Conservation (phyloP, 1,140 invertebrate genomes). For the Conus ventricosus region DNA sequence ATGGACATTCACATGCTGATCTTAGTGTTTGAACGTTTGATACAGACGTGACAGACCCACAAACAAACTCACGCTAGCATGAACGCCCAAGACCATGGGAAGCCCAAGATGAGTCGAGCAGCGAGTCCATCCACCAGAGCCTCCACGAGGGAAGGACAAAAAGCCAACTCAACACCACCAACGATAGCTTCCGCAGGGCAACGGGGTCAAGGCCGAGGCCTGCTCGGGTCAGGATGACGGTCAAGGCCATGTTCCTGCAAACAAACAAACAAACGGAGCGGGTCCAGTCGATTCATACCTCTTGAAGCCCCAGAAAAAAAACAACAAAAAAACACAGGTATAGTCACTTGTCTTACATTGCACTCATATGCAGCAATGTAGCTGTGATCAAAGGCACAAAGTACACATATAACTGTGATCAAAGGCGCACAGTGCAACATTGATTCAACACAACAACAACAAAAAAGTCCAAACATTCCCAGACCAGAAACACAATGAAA, state of each 20-base stretch:
- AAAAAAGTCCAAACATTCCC: too few species aligned
- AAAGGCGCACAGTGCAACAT: too few species aligned
- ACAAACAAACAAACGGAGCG: too few species aligned
- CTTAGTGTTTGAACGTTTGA: neutral
- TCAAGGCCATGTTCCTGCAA: slow-evolving; percentile 89
- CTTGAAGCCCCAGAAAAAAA: too few species aligned
- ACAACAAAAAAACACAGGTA: too few species aligned
- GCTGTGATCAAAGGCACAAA: too few species aligned
- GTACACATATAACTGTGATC: too few species aligned
- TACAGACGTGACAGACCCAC: neutral
- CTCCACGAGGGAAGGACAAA: slow-evolving; percentile 90
- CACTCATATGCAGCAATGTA: too few species aligned
- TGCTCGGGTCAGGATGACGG: slow-evolving; percentile 93
- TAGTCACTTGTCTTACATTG: too few species aligned
- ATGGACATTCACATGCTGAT: neutral
- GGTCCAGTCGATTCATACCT: too few species aligned
- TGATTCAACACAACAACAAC: too few species aligned
- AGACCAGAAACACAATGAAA: too few species aligned
- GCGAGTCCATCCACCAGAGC: slow-evolving; percentile 81
- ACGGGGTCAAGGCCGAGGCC: slow-evolving; percentile 90
- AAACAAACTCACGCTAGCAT: slow-evolving; percentile 78
- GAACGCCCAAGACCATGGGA: slow-evolving; percentile 92
- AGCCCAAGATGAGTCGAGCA: slow-evolving; percentile 83
- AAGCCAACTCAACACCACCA: slow-evolving; percentile 84
- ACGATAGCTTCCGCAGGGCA: slow-evolving; percentile 84